Evolutionary conservation across 2,113 vertebrate species (phyloP).

Genomic region (Malaclemys terrapin): DNA sequence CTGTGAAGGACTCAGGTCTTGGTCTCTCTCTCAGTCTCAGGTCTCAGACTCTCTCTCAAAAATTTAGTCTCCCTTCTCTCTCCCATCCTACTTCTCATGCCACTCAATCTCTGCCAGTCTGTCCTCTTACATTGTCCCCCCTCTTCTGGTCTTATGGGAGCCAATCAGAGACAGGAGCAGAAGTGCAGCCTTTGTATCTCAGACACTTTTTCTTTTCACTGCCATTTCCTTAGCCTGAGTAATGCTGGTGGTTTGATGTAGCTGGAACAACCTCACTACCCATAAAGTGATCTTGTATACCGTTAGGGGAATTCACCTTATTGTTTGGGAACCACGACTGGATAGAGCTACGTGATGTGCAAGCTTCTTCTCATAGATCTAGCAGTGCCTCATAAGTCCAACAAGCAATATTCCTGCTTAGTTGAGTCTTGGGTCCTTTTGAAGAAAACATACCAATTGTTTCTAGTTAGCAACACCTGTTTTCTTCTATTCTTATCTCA

Average conservation of each 20-base stretch:
- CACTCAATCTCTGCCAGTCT: background rate
- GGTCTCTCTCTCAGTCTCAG: background rate
- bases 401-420: background rate
- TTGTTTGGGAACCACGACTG: background rate
- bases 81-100: background rate
- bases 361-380: background rate
- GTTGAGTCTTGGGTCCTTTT: background rate
- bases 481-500: slow-evolving; percentile 6
- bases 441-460: background rate
- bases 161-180: background rate
- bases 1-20: background rate
- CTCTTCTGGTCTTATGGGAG: background rate
- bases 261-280: background rate
- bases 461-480: background rate
- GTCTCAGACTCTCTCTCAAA: background rate
- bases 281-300: background rate
- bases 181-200: background rate
- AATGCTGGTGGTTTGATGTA: background rate
- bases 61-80: background rate
- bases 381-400: background rate
- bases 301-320: background rate
- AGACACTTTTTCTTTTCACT: background rate
- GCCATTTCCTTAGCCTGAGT: background rate
- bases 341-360: background rate
- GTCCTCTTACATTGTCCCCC: background rate